phyloP scores from a whole-genome alignment of 1,140 invertebrate genomes.

The Hycleus cichorii region DNA sequence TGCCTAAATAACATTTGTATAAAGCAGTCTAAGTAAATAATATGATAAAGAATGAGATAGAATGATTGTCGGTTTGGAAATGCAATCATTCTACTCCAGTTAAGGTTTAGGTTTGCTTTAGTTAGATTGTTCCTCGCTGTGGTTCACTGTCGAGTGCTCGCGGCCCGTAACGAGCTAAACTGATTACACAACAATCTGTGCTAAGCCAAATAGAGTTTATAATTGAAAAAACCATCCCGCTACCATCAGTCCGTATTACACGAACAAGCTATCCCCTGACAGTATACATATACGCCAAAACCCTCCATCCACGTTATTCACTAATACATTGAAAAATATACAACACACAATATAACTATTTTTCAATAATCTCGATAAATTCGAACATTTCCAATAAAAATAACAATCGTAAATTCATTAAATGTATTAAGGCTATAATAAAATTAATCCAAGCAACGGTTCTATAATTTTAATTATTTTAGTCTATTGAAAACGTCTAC shows the following conservation, averaged over 20 bases:
- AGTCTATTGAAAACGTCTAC: too few species aligned
- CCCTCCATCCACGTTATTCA: too few species aligned
- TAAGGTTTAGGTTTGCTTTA: conserved; percentile 44
- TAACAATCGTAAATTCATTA: too few species aligned
- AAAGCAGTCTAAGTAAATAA: too few species aligned
- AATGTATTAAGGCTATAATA: too few species aligned
- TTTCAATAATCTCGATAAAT: not conserved
- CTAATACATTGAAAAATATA: not conserved
- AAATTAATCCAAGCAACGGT: too few species aligned
- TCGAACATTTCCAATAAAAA: not conserved
- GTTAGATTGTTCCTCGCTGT: conserved; percentile 41
- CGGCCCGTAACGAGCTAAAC: conserved; percentile 41
- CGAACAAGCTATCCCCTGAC: too few species aligned
- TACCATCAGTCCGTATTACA: too few species aligned
- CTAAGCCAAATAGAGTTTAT: conserved; percentile 45
- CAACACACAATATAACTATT: not conserved
- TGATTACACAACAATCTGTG: conserved; percentile 44
- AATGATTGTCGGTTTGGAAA: conserved; percentile 31
- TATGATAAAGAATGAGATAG: too few species aligned
- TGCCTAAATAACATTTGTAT: too few species aligned
- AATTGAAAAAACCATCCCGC: conserved; percentile 41
- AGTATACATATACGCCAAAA: too few species aligned
- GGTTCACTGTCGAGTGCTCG: conserved; percentile 41
- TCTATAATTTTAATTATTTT: too few species aligned
- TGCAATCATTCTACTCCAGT: conserved; percentile 44